Conservation (phyloP, 2,113 vertebrate species). For the Cyprinodon brontotheroides region DNA sequence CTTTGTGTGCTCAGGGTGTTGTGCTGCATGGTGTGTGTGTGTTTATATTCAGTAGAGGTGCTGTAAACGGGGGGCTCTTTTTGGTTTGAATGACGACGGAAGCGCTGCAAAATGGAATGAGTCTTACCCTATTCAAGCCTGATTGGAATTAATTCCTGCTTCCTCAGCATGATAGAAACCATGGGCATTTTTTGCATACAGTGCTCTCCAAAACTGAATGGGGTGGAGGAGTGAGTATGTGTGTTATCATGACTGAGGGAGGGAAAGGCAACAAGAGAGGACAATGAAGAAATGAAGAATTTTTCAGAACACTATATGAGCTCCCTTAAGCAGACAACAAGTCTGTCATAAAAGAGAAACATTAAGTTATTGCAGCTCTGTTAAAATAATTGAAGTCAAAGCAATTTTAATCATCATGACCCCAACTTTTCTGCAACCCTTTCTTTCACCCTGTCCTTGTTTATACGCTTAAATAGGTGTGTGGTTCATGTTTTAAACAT, state of each 20-base stretch:
- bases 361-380: slow-evolving; percentile 2
- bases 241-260: slow-evolving; percentile 3
- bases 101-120: slow-evolving; percentile 65
- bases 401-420: slow-evolving; percentile 53
- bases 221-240: slow-evolving; percentile 9
- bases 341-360: slow-evolving; percentile 13
- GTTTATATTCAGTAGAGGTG: slow-evolving; percentile 24
- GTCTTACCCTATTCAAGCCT: slow-evolving; percentile 63
- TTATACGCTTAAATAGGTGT: slow-evolving; percentile 64
- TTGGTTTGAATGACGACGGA: slow-evolving; percentile 58
- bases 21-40: slow-evolving; percentile 24
- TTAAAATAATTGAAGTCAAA: slow-evolving; percentile 56
- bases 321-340: not conserved
- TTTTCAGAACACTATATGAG: slow-evolving; percentile 23
- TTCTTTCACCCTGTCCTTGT: slow-evolving; percentile 52
- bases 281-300: slow-evolving; percentile 5
- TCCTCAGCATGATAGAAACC: slow-evolving; percentile 75
- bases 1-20: slow-evolving; percentile 6
- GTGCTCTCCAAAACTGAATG: slow-evolving; percentile 56
- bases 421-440: slow-evolving; percentile 47
- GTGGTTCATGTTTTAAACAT: slow-evolving; percentile 83
- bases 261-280: not conserved
- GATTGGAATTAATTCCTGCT: slow-evolving; percentile 82
- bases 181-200: slow-evolving; percentile 56
- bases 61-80: slow-evolving; percentile 22